Conservation (phyloP, 2,113 vertebrate species). For the Ameiurus melas region DNA sequence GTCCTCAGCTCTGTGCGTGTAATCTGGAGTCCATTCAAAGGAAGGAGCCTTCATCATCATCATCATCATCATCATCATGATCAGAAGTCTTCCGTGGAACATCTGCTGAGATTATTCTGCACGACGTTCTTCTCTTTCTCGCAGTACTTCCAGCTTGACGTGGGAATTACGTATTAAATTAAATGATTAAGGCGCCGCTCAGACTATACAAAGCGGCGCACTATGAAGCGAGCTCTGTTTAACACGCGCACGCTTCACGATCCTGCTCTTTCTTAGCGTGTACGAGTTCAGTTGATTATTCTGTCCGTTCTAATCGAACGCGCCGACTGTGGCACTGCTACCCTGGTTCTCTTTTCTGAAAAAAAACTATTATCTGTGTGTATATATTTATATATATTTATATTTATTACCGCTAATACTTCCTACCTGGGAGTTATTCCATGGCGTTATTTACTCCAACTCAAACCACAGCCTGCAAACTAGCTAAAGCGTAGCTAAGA, state of each 20-base stretch:
- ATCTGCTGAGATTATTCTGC: background rate
- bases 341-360: background rate
- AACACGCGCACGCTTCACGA: background rate
- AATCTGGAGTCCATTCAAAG: background rate
- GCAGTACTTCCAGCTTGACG: background rate
- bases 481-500: background rate
- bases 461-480: background rate
- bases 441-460: background rate
- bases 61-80: slow-evolving; percentile 25
- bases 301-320: background rate
- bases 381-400: too few relatives aligned
- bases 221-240: background rate
- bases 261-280: background rate
- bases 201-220: background rate
- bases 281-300: background rate
- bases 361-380: background rate
- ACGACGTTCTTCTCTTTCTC: background rate
- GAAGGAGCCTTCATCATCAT: slow-evolving; percentile 9
- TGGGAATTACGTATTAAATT: background rate
- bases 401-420: background rate
- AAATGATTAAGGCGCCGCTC: background rate
- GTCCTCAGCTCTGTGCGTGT: slow-evolving; percentile 60
- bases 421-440: background rate
- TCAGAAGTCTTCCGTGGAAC: background rate
- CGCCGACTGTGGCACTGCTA: background rate